phyloP scores from a whole-genome alignment of 1,140 invertebrate species.

The Papilio helenus region DNA sequence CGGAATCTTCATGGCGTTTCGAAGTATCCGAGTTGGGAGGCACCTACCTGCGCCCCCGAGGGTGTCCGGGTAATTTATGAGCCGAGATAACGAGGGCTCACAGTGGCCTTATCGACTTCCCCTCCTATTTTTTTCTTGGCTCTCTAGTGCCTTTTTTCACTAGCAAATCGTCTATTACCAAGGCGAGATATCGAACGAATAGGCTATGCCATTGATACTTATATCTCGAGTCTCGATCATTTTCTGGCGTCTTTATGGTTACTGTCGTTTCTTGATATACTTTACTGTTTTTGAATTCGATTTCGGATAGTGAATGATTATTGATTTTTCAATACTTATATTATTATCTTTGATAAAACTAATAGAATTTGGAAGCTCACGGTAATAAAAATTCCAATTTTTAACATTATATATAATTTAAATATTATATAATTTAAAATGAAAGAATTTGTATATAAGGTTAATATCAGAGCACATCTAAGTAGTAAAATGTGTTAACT shows the following conservation, averaged over 20 bases:
- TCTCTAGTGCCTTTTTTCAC: conserved; percentile 72
- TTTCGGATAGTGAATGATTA: conserved; percentile 29
- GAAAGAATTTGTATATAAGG: too few relatives aligned
- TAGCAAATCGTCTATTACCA: conserved; percentile 75
- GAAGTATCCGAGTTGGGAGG: conserved; percentile 60
- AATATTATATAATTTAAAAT: neutral
- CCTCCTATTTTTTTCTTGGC: conserved; percentile 65
- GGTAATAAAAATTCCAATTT: neutral
- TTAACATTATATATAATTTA: too few relatives aligned
- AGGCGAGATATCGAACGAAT: conserved; percentile 63
- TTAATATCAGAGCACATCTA: too few relatives aligned
- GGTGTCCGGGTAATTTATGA: conserved; percentile 80
- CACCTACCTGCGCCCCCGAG: conserved; percentile 70
- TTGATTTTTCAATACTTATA: conserved; percentile 2
- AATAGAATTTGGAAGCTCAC: neutral
- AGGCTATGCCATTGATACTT: conserved; percentile 56
- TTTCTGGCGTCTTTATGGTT: conserved; percentile 44
- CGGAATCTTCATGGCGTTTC: conserved; percentile 68
- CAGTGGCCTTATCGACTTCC: conserved; percentile 77
- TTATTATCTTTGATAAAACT: neutral
- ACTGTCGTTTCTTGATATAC: conserved; percentile 42
- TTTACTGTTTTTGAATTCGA: conserved; percentile 36
- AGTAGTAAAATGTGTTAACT: too few relatives aligned
- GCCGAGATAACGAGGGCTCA: conserved; percentile 78
- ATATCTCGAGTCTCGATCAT: conserved; percentile 47